Evolutionary conservation across 1,140 invertebrate genomes (phyloP), one percentile per base, ranked within the genome.

Genomic region (Daktulosphaira vitifoliae): DNA sequence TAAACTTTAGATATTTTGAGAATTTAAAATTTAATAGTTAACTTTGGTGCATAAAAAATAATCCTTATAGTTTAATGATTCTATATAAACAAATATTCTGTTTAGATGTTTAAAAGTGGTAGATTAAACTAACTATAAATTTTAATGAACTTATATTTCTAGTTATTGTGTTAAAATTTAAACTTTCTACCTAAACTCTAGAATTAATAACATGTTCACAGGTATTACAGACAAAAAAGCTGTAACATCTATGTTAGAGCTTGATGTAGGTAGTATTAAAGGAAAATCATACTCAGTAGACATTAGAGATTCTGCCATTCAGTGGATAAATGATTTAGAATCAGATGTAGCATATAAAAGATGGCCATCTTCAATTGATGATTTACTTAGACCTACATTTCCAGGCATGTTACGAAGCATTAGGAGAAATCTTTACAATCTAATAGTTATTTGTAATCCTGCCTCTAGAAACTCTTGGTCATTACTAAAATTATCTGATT

Each of bases 301-400:
- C 74, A 91, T 98, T 46, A 80, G 92, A 68, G 94, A 98, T 76
- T 84, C 89, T 1, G 86, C 93, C 0, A 85, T 98, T 66, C 82
- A 88, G 72, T 98, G 92, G 86, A 78, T 97, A 4, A 99, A 99
- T 74, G 90, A 99, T 75, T 84, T 99, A 50, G 95, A 98, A 77
- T 84, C 81, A 8, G 96, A 99, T 78, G 80, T 83, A 48, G 82
- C 86, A 53, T 97, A 97, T 72, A 78, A 80, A 13, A 80, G 85
- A 56, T 99, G 95, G 96, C 87, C 92, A 0, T 78, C 82, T 2
- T 91, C 86, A 44, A 81, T 95, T 50, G 88, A 89, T 73, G 92
- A 98, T 69, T 77, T 99, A 54, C 78, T 99, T 44, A 80, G 93
- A 62, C 95, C 96, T 42, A 95, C 93, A 0, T 99, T 96, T 73